Evolutionary conservation across 2,888 invertebrate genomes (phyloP).

Genomic region (Halictus quadricinctus): DNA sequence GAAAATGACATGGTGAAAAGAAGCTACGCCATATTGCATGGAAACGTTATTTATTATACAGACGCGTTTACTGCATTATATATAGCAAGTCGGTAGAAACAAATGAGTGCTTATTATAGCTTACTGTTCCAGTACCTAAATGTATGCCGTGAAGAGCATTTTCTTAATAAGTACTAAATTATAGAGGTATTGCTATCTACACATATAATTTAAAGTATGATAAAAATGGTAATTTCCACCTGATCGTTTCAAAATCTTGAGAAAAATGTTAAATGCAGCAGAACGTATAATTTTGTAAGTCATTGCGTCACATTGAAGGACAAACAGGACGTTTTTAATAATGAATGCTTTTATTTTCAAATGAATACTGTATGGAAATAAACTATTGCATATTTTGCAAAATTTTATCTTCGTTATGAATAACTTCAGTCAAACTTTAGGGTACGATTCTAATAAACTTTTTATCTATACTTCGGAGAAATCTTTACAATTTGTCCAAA

Average conservation of each 20-base stretch:
- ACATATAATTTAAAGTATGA: neutral
- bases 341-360: neutral
- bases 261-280: neutral
- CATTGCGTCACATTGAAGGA: neutral
- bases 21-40: constrained; percentile 3
- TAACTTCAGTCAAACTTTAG: too few relatives aligned
- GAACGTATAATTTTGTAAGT: neutral
- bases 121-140: neutral
- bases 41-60: neutral
- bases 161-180: constrained; percentile 13
- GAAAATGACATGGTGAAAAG: too few relatives aligned
- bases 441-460: too few relatives aligned
- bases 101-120: constrained; percentile 25
- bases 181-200: neutral
- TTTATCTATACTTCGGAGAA: too few relatives aligned
- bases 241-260: neutral
- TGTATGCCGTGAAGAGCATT: neutral
- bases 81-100: neutral
- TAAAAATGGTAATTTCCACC: constrained; percentile 7
- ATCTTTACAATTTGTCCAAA: too few relatives aligned
- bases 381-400: too few relatives aligned
- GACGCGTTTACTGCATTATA: neutral
- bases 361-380: too few relatives aligned
- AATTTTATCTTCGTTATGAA: too few relatives aligned
- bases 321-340: neutral